Evolutionary conservation across 1,140 invertebrate genomes (phyloP), one percentile per base, ranked within the genome.

Genomic region (Caenorhabditis brenneri): DNA sequence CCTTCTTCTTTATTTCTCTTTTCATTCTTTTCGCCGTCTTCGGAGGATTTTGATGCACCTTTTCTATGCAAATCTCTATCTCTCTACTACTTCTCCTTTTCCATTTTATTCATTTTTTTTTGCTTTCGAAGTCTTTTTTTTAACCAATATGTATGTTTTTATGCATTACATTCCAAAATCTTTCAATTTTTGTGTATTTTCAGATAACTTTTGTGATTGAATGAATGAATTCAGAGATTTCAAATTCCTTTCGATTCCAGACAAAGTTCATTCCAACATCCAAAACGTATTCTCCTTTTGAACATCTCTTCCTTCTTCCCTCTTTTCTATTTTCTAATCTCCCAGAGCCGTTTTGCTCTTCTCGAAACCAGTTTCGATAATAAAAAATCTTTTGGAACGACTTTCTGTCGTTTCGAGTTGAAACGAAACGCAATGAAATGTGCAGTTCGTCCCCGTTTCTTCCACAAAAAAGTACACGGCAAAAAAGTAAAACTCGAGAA

Each of bases 391-490:
- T 36, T 42, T 74, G 65, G 36, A 74, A 74, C 36, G 65, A 74
- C 65, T 74, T 46, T 74, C 5, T 42, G 39, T 42, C 22, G 36
- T 74, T 74, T 74, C 36, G 65, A 74, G 1, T 46, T n/a, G n/a
- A n/a, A n/a, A n/a, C 65, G 65, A 74, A 74, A 42, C 65, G 65
- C 36, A 74, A 74, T 74, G 65, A 74, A 65, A 74, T 74, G 65
- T 74, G 58, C 58, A 65, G 58, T 65, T 65, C n/a, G 6, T 36
- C n/a, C 65, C n/a, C n/a, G 65, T 74, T 51, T 46, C 65, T n/a
- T 36, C 65, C 5, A 42, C 39, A 42, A 74, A 74, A 74, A 74
- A 74, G 65, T 74, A 74, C 65, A 74, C 65, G 36, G 36, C 5
- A n/a, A 74, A 42, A 39, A 74, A 74, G 36, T 74, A 74, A 36